These are phyloP conservation scores for Microcebus tavaratra DNA, from an alignment of 2,113 vertebrate genomes.

Conservation along the genomic window DNA sequence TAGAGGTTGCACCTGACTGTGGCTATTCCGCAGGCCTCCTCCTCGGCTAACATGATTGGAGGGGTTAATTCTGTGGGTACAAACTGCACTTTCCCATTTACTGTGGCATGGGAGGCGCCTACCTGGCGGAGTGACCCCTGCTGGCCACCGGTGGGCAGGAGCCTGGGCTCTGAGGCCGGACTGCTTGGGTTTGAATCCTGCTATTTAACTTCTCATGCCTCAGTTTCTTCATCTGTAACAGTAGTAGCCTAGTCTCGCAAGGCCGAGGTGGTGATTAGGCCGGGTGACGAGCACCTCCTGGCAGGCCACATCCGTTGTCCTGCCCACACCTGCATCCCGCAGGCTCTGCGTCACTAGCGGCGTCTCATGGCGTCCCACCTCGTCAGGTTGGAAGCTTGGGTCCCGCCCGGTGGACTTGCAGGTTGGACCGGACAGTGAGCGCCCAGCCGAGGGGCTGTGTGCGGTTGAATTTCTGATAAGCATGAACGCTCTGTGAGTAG, in stretches of 20 bases:
- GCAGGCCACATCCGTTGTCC: no score
- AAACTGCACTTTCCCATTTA: neutral
- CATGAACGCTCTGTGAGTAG: neutral
- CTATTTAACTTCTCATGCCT: neutral
- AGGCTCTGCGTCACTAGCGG: neutral
- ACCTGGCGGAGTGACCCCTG: neutral
- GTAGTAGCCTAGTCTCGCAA: neutral
- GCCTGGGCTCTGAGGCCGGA: neutral
- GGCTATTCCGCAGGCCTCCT: neutral
- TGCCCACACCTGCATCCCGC: neutral
- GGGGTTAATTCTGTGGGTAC: neutral
- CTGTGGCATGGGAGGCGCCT: neutral
- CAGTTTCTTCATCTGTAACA: neutral
- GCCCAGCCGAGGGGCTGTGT: neutral
- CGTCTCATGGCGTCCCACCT: neutral
- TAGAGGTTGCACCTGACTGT: no score
- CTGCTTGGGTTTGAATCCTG: neutral
- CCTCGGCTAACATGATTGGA: neutral
- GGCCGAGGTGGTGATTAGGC: neutral
- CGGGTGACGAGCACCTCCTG: neutral
- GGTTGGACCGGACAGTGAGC: neutral
- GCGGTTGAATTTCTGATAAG: neutral
- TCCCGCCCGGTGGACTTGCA: neutral
- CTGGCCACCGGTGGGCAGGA: neutral
- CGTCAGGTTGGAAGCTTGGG: neutral